Conservation (phyloP, 2,797 vertebrate genomes). For the Erethizon dorsatum region DNA sequence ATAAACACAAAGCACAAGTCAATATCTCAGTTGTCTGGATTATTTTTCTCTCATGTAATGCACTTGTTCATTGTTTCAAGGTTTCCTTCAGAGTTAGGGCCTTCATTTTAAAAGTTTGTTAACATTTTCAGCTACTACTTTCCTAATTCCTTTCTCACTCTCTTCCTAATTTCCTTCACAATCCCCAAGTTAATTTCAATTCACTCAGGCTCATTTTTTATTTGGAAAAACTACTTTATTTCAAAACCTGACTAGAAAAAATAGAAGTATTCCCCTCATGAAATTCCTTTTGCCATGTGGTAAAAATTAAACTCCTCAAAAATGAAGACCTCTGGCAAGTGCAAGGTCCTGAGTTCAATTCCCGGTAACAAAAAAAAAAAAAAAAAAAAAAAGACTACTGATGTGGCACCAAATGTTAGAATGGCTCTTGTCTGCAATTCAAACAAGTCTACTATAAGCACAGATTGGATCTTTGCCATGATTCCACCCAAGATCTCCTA, state of each 20-base stretch:
- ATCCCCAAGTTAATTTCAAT: neutral
- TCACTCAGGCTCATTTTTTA: conserved; percentile 47
- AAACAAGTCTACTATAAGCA: neutral
- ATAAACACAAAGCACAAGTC: conserved; percentile 33
- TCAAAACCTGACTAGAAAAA: conserved; percentile 5
- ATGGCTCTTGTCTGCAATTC: neutral
- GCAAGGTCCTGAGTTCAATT: no score
- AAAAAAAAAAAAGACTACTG: no score
- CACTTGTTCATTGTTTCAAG: neutral
- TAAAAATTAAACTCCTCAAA: conserved; percentile 39
- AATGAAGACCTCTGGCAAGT: neutral
- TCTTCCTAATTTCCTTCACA: neutral
- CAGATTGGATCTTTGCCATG: neutral
- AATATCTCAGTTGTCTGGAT: neutral
- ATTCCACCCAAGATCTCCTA: neutral
- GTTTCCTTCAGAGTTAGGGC: neutral
- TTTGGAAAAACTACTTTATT: conserved; percentile 47
- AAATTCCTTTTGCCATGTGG: neutral
- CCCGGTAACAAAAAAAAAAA: no score
- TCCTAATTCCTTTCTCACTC: neutral
- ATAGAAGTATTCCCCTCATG: neutral
- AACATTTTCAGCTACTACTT: conserved; percentile 25
- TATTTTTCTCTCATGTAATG: neutral
- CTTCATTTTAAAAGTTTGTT: neutral
- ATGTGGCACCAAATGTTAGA: neutral